Base-by-base conservation (phyloP, 2,797 vertebrate genomes). In the Anguilla anguilla region DNA sequence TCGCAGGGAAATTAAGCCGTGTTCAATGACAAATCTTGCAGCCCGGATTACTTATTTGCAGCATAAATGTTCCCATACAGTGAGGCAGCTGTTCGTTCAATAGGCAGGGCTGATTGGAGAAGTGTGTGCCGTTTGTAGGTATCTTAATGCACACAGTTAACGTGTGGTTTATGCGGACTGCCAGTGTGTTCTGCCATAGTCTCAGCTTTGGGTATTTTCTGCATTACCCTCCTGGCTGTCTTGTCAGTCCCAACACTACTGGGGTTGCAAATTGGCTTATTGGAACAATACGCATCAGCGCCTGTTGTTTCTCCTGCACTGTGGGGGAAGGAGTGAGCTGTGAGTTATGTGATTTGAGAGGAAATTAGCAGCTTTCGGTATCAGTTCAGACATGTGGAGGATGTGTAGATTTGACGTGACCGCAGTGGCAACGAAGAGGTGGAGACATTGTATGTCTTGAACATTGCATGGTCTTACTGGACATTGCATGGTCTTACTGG, bases 1-100 rank as follows among this genome's bases (percentile, higher is more conserved):
- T 94, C 91, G 93, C 90, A 74, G 79, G 89, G 90, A 88, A 90
- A 84, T 86, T 90, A 87, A 88, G 87, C 85, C 90, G 86, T 92
- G 91, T 92, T 87, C 84, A 51, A 91, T 93, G 90, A 91, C 92
- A 93, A 17, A 61, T 92, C 91, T 92, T 90, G 92, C 89, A 89
- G 79, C 67, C 85, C 49, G 31, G 90, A 72, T 88, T 53, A 91
- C 91, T 90, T 90, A 91, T 93, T 93, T 92, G 91, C 92, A 86
- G 90, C 88, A 64, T 86, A 91, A 35, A 85, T 89, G 86, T 89
- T 86, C 83, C 88, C 89, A 89, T 92, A 93, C 92, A 93, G 90
- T 88, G 90, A 92, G 87, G 86, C 93, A 93, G 93, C 92, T 94
- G 93, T 90, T 93, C 67, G 46, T 55, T 10, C 15, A 17, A 53